A percentile compares a stretch with the other conserved stretches of the same genome.
phyloP scores from a whole-genome alignment of 2,888 invertebrate species.

The Sinhomidia bicolor region DNA sequence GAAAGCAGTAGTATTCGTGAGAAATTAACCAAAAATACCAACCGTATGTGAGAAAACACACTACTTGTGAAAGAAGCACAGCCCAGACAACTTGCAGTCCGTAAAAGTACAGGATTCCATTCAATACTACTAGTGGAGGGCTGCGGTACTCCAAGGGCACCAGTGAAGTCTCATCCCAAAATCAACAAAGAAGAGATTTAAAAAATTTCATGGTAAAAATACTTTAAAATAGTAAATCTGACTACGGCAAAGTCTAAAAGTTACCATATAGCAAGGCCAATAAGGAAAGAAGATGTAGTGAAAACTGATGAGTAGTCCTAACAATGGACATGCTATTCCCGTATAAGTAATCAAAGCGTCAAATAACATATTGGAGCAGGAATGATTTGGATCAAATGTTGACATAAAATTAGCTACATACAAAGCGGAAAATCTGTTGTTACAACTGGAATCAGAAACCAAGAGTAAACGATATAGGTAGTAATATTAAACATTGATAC shows the following conservation, averaged over 20 bases:
- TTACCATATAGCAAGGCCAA: slow-evolving; percentile 60
- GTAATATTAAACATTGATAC: background rate
- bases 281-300: slow-evolving; percentile 47
- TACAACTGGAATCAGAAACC: too few species aligned
- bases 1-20: slow-evolving; percentile 39
- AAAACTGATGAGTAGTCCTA: slow-evolving; percentile 2
- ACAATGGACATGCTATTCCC: background rate
- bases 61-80: background rate
- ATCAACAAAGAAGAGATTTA: too few species aligned
- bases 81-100: slow-evolving; percentile 40
- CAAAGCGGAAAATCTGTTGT: background rate
- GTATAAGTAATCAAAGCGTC: background rate
- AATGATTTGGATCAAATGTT: slow-evolving; percentile 31
- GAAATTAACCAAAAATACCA: slow-evolving; percentile 23
- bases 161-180: slow-evolving; percentile 18
- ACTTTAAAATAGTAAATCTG: too few species aligned
- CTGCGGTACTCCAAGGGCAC: background rate
- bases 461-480: too few species aligned
- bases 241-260: too few species aligned
- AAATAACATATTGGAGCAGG: slow-evolving; percentile 6
- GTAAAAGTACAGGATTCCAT: slow-evolving; percentile 25
- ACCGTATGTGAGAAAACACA: background rate
- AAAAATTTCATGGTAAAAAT: too few species aligned
- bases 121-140: background rate
- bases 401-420: slow-evolving; percentile 50